phyloP scores from a whole-genome alignment of 2,888 invertebrate species.

The Latrodectus elegans region DNA sequence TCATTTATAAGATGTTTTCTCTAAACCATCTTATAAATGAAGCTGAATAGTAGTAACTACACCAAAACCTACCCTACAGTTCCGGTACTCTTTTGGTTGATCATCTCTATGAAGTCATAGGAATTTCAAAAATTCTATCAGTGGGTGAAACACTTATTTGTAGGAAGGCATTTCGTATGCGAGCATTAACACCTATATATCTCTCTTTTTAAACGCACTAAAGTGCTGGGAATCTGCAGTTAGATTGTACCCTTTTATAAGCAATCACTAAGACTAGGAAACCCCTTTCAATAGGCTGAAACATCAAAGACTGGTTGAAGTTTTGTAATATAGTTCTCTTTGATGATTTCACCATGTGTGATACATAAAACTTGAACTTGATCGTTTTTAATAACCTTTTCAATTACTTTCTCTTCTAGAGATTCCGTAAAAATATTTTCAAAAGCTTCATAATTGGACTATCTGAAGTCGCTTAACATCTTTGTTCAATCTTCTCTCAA shows the following conservation, averaged over 20 bases:
- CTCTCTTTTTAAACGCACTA: neutral
- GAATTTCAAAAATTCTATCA: slow-evolving; percentile 1
- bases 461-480: neutral
- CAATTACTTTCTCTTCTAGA: neutral
- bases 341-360: neutral
- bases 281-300: neutral
- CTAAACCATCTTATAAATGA: neutral
- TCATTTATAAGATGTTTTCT: neutral
- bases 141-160: slow-evolving; percentile 30
- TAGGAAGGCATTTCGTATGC: neutral
- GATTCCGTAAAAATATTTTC: neutral
- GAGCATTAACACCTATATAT: neutral
- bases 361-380: neutral
- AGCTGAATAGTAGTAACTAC: neutral
- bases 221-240: neutral
- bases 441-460: slow-evolving; percentile 6
- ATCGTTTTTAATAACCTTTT: neutral
- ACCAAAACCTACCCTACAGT: neutral
- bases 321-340: neutral
- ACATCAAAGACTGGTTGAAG: neutral
- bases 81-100: neutral
- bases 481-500: neutral
- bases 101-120: neutral
- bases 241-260: neutral
- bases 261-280: neutral